Conservation (phyloP, 2,113 vertebrate genomes). For the Xiphorhynchus elegans region DNA sequence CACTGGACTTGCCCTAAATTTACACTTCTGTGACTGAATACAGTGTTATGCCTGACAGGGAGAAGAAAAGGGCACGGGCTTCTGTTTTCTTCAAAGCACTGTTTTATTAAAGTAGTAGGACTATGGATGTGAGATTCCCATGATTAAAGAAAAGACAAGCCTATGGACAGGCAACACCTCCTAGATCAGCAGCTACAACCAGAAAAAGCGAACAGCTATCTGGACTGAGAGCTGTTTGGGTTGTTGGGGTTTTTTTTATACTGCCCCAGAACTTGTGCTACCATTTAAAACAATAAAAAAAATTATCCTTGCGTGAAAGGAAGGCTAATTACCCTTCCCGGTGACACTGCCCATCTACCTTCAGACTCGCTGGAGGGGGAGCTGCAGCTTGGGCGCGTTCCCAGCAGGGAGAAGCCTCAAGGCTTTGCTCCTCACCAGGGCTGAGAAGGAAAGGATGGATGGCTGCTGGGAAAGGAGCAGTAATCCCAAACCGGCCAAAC, state of each 20-base stretch:
- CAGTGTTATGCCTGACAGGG: background rate
- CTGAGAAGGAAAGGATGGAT: background rate
- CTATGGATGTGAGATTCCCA: background rate
- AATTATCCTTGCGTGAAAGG: background rate
- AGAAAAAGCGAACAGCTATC: background rate
- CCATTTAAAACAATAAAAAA: background rate
- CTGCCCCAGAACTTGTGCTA: background rate
- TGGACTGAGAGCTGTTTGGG: background rate
- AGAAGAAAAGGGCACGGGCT: background rate
- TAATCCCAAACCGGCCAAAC: slow-evolving; percentile 38
- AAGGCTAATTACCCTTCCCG: background rate
- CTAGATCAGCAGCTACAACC: background rate
- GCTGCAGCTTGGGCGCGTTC: background rate
- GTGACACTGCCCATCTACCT: background rate
- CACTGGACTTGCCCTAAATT: background rate
- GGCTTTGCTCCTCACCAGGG: background rate
- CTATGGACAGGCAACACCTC: background rate
- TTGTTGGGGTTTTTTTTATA: background rate
- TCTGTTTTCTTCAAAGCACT: background rate
- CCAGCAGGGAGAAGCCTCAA: background rate
- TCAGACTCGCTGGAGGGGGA: background rate
- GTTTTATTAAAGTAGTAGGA: background rate
- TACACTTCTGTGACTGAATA: background rate
- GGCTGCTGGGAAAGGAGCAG: slow-evolving; percentile 14
- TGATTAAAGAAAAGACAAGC: background rate